Conservation (phyloP, 2,113 vertebrate genomes). For the Jacana jacana region DNA sequence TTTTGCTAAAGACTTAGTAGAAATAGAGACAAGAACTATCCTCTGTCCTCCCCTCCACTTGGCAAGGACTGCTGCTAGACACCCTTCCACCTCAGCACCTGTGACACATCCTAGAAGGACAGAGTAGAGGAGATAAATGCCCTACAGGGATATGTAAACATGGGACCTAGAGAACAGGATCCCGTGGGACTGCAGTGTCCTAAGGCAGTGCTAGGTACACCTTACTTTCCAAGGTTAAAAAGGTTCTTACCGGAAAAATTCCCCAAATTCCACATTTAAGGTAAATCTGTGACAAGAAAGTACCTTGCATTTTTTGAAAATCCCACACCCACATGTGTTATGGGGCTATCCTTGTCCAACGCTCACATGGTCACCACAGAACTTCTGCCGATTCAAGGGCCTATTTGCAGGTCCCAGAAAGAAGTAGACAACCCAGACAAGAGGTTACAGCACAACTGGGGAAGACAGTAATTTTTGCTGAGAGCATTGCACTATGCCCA, state of each 20-base stretch:
- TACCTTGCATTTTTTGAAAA: background rate
- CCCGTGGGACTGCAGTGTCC: fast-evolving
- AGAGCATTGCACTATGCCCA: background rate
- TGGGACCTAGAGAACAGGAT: background rate
- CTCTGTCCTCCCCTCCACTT: background rate
- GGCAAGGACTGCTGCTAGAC: too few relatives aligned
- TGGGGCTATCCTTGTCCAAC: background rate
- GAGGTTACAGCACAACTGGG: background rate
- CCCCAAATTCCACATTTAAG: background rate
- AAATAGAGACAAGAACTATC: background rate
- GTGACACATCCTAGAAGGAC: background rate
- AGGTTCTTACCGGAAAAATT: background rate
- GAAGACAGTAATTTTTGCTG: background rate
- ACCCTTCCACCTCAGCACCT: background rate
- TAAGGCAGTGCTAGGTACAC: fast-evolving
- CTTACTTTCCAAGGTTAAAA: background rate
- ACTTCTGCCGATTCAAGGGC: background rate
- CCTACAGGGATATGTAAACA: background rate
- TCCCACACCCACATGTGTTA: fast-evolving
- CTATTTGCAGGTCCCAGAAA: background rate
- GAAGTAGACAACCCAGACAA: background rate
- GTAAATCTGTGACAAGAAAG: background rate
- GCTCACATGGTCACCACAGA: too few relatives aligned
- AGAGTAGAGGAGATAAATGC: background rate
- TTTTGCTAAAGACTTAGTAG: background rate